Evolutionary conservation across 2,888 invertebrate genomes (phyloP).

Genomic region (Nephrocerus scutellatus): DNA sequence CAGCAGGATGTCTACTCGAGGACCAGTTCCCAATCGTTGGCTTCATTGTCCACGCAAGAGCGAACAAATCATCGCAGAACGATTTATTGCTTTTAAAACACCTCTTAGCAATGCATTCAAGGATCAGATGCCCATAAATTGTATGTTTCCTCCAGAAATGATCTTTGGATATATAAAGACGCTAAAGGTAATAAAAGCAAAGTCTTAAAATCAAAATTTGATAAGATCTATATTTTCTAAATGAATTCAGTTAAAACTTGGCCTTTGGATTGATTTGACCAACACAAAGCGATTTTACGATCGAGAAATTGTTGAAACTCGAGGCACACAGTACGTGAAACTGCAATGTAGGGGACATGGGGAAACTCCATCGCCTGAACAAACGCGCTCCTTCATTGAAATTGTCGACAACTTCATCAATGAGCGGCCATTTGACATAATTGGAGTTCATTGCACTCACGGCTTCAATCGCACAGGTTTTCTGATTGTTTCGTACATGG

Average conservation of each 20-base stretch:
- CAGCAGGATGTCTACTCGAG: no score
- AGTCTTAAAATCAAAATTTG: no score
- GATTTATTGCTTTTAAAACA: constrained; percentile 71
- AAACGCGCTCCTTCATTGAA: constrained; percentile 75
- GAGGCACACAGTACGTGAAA: constrained; percentile 79
- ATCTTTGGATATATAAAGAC: constrained; percentile 71
- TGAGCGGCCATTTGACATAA: constrained; percentile 66
- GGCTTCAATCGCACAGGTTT: constrained; percentile 99
- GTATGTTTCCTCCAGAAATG: constrained; percentile 82
- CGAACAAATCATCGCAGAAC: constrained; percentile 61
- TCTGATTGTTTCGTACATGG: constrained; percentile 83
- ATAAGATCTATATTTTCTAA: constrained; percentile 19
- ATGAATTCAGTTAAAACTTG: constrained; percentile 72
- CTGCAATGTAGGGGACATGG: constrained; percentile 86
- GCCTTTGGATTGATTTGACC: constrained; percentile 94
- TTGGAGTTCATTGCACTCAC: constrained; percentile 88
- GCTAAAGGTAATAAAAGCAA: constrained; percentile 60
- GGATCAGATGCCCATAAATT: constrained; percentile 72
- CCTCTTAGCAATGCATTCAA: constrained; percentile 79
- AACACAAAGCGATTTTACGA: constrained; percentile 92
- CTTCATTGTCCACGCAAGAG: constrained; percentile 80
- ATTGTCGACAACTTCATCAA: constrained; percentile 71
- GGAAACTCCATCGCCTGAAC: constrained; percentile 81
- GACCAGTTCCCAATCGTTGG: constrained; percentile 81
- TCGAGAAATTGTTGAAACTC: constrained; percentile 66